These are phyloP conservation scores for Myripristis murdjan DNA, from an alignment of 2,797 vertebrate species.

Conservation along the genomic window DNA sequence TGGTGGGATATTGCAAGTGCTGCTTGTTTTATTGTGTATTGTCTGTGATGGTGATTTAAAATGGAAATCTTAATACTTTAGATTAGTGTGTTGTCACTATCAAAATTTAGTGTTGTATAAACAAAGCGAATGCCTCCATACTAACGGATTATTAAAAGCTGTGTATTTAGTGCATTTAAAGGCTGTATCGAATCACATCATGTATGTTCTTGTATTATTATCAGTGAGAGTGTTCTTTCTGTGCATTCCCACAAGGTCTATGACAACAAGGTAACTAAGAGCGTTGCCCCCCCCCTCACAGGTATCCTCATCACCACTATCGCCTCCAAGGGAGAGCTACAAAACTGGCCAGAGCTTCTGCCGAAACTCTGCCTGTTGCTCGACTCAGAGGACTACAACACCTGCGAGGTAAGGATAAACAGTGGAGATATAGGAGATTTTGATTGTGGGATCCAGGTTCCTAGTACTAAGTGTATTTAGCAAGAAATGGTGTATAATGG, in stretches of 20 bases:
- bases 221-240: neutral
- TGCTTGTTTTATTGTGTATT: no score
- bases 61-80: no score
- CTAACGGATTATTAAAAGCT: no score
- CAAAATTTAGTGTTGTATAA: no score
- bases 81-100: no score
- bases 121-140: no score
- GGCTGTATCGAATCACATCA: neutral
- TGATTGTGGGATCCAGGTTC: neutral
- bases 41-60: no score
- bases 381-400: slow-evolving; percentile 99
- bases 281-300: slow-evolving; percentile 49
- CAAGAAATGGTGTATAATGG: no score
- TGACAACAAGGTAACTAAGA: neutral
- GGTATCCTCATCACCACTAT: slow-evolving; percentile 99
- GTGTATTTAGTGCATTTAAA: no score
- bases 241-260: neutral
- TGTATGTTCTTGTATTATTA: neutral
- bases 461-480: no score
- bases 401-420: slow-evolving; percentile 91
- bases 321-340: slow-evolving; percentile 96
- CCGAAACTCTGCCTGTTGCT: slow-evolving; percentile 95
- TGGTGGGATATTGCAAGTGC: no score
- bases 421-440: neutral
- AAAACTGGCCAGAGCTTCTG: slow-evolving; percentile 98